These are phyloP conservation scores for Bicyclus anynana DNA, from an alignment of 1,140 invertebrate genomes.

Conservation along the genomic window DNA sequence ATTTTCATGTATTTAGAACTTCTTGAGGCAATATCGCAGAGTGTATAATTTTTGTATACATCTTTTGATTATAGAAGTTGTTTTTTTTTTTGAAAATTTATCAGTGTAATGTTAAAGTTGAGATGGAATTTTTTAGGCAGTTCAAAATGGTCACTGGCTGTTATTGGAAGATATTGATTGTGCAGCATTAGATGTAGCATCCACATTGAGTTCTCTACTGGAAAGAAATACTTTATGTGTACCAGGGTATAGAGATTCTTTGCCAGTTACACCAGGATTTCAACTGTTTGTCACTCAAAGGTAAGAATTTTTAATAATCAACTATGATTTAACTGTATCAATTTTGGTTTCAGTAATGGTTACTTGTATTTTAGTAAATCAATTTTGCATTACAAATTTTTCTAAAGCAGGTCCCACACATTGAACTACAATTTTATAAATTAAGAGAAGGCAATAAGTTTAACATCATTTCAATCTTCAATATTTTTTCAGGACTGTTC, in stretches of 20 bases:
- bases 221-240: conserved; percentile 90
- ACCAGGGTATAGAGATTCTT: conserved; percentile 90
- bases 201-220: conserved; percentile 90
- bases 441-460: too few species aligned
- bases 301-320: conserved; percentile 60
- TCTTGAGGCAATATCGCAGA: too few species aligned
- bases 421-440: too few species aligned
- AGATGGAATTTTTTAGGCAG: conserved; percentile 80
- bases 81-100: not conserved
- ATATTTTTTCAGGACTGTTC: conserved; percentile 76
- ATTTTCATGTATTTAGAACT: too few species aligned
- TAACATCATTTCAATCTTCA: not conserved
- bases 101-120: not conserved
- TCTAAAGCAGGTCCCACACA: too few species aligned
- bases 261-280: conserved; percentile 89
- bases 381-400: too few species aligned
- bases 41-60: too few species aligned
- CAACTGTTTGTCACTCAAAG: conserved; percentile 94
- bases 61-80: too few species aligned
- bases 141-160: conserved; percentile 93
- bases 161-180: conserved; percentile 97
- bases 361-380: too few species aligned
- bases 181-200: conserved; percentile 94
- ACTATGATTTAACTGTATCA: not conserved
- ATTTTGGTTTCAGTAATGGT: too few species aligned